Evolutionary conservation across 1,140 invertebrate genomes (phyloP).

Genomic region (Calosoma granatense): DNA sequence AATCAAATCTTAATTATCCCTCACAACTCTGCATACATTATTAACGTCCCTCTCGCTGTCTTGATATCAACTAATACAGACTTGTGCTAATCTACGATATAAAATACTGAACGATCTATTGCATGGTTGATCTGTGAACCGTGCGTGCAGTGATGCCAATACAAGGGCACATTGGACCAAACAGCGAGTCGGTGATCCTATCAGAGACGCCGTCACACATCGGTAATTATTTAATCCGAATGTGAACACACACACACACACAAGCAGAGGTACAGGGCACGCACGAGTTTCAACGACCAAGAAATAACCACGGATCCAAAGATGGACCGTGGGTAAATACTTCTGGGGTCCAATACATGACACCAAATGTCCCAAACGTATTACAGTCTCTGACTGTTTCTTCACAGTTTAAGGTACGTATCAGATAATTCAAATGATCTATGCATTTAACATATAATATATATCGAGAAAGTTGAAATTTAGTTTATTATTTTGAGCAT

Average conservation of each 20-base stretch:
- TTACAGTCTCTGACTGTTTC: neutral
- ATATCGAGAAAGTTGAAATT: no score
- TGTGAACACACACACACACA: constrained; percentile 4
- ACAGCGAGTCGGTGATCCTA: constrained; percentile 1
- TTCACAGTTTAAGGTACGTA: no score
- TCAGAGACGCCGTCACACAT: constrained; percentile 13
- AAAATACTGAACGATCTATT: neutral
- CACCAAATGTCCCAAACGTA: neutral
- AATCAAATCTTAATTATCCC: no score
- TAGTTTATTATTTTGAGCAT: no score
- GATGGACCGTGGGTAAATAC: neutral
- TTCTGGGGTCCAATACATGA: neutral
- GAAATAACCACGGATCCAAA: neutral
- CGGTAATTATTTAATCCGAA: constrained; percentile 17
- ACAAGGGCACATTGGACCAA: neutral
- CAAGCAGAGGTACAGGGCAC: no score
- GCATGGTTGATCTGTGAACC: neutral
- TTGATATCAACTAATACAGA: neutral
- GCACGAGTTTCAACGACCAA: no score
- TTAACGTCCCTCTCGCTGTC: no score
- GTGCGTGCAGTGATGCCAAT: constrained; percentile 1
- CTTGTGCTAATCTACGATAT: no score
- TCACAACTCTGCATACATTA: no score
- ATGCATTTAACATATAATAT: no score
- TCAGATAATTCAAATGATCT: no score